These are phyloP conservation scores for Donacobius atricapilla DNA, from an alignment of 2,113 vertebrate genomes.

Conservation along the genomic window DNA sequence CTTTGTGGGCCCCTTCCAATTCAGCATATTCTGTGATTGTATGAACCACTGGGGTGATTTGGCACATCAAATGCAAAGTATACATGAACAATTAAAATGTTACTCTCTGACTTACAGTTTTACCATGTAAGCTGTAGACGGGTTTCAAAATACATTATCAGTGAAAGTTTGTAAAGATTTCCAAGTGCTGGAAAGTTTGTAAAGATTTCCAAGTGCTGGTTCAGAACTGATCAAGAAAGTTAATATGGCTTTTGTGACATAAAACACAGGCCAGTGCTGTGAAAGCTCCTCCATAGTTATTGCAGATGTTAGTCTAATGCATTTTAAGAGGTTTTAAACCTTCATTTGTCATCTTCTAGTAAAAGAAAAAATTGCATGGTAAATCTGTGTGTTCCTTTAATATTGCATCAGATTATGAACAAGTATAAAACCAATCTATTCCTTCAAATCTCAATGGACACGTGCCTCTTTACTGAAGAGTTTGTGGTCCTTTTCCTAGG, in stretches of 20 bases:
- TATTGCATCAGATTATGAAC: neutral
- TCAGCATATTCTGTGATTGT: neutral
- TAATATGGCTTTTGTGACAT: neutral
- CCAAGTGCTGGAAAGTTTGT: neutral
- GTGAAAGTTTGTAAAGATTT: neutral
- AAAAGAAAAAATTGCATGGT: neutral
- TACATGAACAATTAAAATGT: neutral
- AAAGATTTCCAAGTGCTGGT: neutral
- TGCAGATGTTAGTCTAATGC: neutral
- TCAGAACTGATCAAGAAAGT: neutral
- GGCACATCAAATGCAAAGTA: neutral
- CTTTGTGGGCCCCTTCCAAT: neutral
- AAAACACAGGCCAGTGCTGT: neutral
- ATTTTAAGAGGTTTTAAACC: neutral
- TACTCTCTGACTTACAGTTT: neutral
- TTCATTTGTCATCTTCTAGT: neutral
- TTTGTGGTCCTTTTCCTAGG: neutral
- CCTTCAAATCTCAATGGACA: neutral
- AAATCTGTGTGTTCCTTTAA: neutral
- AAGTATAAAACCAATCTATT: neutral
- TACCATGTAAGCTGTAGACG: neutral
- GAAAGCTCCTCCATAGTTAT: neutral
- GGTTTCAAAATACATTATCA: neutral
- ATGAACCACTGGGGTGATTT: neutral
- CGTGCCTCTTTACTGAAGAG: neutral